Percentiles rank a stretch among this genome's conserved stretches.
Evolutionary conservation across 2,797 vertebrate genomes (phyloP).

Genomic region (Aphelocoma californica): DNA sequence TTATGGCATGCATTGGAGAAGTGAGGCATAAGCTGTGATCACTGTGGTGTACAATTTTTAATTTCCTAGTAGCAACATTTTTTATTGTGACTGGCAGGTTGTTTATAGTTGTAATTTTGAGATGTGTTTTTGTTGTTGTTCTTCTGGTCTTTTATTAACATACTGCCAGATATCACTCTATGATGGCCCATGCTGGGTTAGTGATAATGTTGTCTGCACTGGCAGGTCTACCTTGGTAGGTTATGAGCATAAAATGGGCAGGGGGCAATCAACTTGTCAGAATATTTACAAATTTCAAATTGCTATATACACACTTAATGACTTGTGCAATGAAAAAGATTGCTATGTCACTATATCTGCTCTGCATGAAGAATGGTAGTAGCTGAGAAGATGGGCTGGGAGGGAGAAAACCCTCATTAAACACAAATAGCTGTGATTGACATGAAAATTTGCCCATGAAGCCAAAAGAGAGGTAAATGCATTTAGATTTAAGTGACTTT

Average conservation of each 20-base stretch:
- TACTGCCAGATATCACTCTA: neutral
- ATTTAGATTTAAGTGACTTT: neutral
- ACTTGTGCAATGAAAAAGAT: neutral
- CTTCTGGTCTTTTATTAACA: constrained; percentile 5
- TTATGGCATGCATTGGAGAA: neutral
- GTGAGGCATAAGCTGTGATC: neutral
- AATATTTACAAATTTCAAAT: constrained; percentile 69
- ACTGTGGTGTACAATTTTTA: constrained; percentile 6
- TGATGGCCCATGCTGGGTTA: neutral
- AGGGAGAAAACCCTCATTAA: neutral
- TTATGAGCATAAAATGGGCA: constrained; percentile 53
- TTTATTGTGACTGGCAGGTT: neutral
- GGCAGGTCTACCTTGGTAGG: constrained; percentile 54
- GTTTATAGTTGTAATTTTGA: neutral
- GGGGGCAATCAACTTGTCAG: constrained; percentile 64
- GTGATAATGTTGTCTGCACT: constrained; percentile 16
- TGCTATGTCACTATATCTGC: neutral
- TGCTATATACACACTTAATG: constrained; percentile 56
- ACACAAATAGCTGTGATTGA: constrained; percentile 22
- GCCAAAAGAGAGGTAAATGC: neutral
- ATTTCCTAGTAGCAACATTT: neutral
- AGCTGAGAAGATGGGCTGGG: neutral
- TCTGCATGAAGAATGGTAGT: neutral
- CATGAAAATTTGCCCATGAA: neutral
- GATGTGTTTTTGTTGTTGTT: neutral